These are phyloP conservation scores for Nomada flava DNA, from an alignment of 2,888 invertebrate genomes.

Conservation along the genomic window DNA sequence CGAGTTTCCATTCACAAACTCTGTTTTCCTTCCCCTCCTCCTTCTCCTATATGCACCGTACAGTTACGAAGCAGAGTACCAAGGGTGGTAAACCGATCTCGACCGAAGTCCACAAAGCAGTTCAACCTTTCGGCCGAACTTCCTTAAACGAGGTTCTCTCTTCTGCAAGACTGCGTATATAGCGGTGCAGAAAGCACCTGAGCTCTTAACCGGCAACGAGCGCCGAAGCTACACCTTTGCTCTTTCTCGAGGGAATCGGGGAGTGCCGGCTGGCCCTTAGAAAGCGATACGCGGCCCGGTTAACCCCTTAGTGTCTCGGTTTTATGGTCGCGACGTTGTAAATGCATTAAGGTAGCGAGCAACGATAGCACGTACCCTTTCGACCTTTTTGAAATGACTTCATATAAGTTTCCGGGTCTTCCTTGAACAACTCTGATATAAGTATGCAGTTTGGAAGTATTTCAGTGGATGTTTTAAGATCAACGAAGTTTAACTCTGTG, in stretches of 20 bases:
- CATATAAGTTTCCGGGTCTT: conserved; percentile 9
- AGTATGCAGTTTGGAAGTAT: too few relatives aligned
- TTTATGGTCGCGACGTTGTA: conserved; percentile 66
- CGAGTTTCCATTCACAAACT: neutral
- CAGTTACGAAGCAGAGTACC: conserved; percentile 31
- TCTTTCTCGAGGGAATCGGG: conserved; percentile 55
- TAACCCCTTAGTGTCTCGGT: conserved; percentile 66
- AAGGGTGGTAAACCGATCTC: conserved; percentile 50
- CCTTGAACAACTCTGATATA: too few relatives aligned
- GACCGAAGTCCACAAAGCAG: conserved; percentile 40
- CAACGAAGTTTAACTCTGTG: too few relatives aligned
- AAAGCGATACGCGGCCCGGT: conserved; percentile 60
- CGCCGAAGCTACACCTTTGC: conserved; percentile 27
- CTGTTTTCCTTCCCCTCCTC: neutral
- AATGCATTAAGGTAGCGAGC: conserved; percentile 61
- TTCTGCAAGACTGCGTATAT: conserved; percentile 23
- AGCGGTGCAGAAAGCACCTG: conserved; percentile 54
- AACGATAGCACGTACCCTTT: conserved; percentile 9
- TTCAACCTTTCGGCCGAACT: conserved; percentile 33
- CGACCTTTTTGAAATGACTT: neutral
- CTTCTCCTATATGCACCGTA: neutral
- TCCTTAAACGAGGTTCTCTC: conserved; percentile 48
- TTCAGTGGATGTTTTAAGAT: too few relatives aligned
- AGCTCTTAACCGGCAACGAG: conserved; percentile 62
- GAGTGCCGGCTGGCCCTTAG: conserved; percentile 46